Evolutionary conservation across 2,113 vertebrate species (phyloP), one percentile per base, ranked within the genome.

Genomic region (Alectura lathami): DNA sequence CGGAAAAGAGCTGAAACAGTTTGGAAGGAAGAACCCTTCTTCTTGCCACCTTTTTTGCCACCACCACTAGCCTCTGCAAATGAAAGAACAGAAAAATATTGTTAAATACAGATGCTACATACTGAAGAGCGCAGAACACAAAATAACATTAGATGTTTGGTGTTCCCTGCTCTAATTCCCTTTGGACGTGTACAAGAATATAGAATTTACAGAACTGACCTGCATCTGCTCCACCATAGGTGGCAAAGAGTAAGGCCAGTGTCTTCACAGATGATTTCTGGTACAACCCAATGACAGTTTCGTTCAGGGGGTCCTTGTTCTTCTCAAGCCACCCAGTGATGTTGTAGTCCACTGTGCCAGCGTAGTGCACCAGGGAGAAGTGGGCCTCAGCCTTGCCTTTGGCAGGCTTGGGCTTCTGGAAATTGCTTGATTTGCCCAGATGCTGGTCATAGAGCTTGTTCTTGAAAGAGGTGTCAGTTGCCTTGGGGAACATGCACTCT

Each of bases 11-110:
- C 98, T 95, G 98, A 99, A 53, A 99, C 99, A 3, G 98, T 99
- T 96, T 99, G 99, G 95, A 99, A 99, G 69, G 99, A 99, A 43
- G 98, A 98, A 64, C 99, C 99, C 98, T 99, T 99, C 97, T 99
- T 99, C 94, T 99, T 99, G 51, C 96, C 98, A 63, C 67, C 98
- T 85, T 99, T 99, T 91, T 99, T 99, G 43, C 96, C 47, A 57
- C 95, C 67, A 4, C 97, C 92, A 59, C 48, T 16, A 62, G 32
- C 43, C 15, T 94, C 95, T 96, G 34, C 4, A 62, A 60, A 38
- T 16, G 10, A 17, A 47, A 53, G 4, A 32, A 45, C 32, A 70
- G 3, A 8, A 57, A 75, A 54, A 53, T 24, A 34, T 1, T 20
- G 57, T 60, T 17, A 56, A 60, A 17, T 21, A 62, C 5, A 1